Conservation (phyloP, 2,113 vertebrate genomes). For the Odocoileus hemionus region DNA sequence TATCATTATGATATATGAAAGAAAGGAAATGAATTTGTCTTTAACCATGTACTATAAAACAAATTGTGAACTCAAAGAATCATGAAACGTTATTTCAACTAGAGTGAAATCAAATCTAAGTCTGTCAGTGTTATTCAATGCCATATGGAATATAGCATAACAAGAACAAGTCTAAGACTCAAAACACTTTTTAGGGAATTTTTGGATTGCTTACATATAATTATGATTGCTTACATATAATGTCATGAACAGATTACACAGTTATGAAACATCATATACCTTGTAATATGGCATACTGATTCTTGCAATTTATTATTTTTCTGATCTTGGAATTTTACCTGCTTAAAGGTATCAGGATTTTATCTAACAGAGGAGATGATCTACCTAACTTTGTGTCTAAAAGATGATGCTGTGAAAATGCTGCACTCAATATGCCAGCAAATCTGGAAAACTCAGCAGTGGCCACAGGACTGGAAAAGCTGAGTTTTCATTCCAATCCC, state of each 20-base stretch:
- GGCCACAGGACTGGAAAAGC: neutral
- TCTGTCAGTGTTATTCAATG: neutral
- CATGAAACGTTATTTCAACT: neutral
- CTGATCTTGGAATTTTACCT: neutral
- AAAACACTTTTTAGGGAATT: neutral
- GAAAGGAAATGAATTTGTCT: conserved; percentile 32
- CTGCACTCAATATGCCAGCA: neutral
- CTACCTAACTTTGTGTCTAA: neutral
- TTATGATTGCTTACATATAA: neutral
- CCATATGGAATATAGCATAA: neutral
- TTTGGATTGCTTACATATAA: neutral
- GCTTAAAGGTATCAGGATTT: neutral
- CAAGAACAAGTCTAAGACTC: neutral
- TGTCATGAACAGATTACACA: neutral
- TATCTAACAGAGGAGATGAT: neutral
- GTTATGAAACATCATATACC: neutral
- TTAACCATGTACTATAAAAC: neutral
- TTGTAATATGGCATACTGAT: neutral
- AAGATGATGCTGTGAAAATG: no score
- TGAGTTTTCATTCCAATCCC: neutral
- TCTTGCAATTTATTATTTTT: neutral
- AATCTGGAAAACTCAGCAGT: neutral
- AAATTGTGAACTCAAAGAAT: neutral
- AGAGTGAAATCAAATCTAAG: neutral
- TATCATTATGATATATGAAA: neutral